phyloP scores from a whole-genome alignment of 2,113 vertebrate species.

The Thomomys bottae region DNA sequence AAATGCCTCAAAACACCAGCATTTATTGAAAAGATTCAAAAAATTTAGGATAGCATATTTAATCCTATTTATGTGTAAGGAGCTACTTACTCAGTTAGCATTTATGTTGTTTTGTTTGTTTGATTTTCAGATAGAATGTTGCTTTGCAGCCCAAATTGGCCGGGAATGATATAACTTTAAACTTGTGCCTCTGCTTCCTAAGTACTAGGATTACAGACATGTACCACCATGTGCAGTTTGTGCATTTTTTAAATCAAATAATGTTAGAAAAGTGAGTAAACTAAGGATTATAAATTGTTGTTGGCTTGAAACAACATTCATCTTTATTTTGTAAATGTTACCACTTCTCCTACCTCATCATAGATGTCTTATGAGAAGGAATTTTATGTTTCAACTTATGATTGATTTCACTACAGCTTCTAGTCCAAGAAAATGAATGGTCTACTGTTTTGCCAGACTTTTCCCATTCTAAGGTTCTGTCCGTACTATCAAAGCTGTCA shows the following conservation, averaged over 20 bases:
- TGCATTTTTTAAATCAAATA: slow-evolving; percentile 22
- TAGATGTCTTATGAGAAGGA: neutral
- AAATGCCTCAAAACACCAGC: neutral
- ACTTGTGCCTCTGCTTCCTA: too few relatives aligned
- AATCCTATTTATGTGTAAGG: neutral
- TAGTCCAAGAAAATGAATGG: neutral
- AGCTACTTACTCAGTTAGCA: neutral
- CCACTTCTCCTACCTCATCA: fast-evolving
- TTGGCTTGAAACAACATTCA: neutral
- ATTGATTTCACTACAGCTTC: neutral
- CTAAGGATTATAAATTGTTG: neutral
- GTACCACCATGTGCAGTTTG: too few relatives aligned
- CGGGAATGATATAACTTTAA: too few relatives aligned
- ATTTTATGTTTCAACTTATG: neutral
- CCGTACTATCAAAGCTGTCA: neutral
- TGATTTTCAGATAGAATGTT: too few relatives aligned
- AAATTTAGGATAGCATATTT: neutral
- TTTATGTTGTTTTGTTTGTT: neutral
- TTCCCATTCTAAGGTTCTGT: neutral
- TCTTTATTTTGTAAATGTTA: neutral
- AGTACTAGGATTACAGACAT: too few relatives aligned
- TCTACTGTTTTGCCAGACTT: slow-evolving; percentile 1
- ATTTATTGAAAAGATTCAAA: neutral
- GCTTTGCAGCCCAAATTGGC: too few relatives aligned
- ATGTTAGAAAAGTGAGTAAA: neutral